Evolutionary conservation across 2,113 vertebrate genomes (phyloP), one percentile per base, ranked within the genome.

Genomic region (Erinaceus europaeus): DNA sequence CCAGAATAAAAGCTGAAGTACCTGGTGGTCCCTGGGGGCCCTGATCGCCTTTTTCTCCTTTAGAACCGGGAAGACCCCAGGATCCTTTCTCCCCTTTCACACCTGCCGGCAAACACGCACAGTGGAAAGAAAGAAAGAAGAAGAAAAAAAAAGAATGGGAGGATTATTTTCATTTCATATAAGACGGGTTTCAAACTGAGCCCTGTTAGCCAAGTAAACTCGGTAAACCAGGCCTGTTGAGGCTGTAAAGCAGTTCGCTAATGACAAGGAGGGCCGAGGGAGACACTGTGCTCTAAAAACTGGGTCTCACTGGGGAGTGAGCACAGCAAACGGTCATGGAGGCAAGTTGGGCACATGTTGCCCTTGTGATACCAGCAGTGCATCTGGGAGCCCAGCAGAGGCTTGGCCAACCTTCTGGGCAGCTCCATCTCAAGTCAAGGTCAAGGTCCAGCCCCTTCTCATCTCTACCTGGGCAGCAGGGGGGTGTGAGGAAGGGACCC

Each of bases 41-140:
- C 84, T 95, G 96, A 36, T 98, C 98, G 40, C 99, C 98, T 71
- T 98, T 99, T 75, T 99, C 98, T 94, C 99, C 99, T 97, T 98
- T 99, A 6, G 93, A 86, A 34, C 92, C 97, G 0, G 73, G 95
- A 57, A 90, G 84, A 27, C 89, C 93, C 96, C 96, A 97, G 78
- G 96, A 97, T 75, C 94, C 96, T 90, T 95, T 94, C 48, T 93
- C 96, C 93, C 91, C 96, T 94, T 97, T 96, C 84, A 94, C 36
- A 27, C 96, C 97, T 98, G 92, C 27, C 55, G 81, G 25, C 57
- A 84, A 95, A 67, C 27, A 93, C 17, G 67, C 29, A 81, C 20
- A 6, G n/a, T 48, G 20, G 62, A 67, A 32, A 6, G n/a, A n/a
- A n/a, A n/a, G n/a, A n/a, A n/a, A n/a, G n/a, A n/a, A n/a, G n/a